phyloP scores from a whole-genome alignment of 2,113 vertebrate genomes.

The Pygoscelis adeliae region DNA sequence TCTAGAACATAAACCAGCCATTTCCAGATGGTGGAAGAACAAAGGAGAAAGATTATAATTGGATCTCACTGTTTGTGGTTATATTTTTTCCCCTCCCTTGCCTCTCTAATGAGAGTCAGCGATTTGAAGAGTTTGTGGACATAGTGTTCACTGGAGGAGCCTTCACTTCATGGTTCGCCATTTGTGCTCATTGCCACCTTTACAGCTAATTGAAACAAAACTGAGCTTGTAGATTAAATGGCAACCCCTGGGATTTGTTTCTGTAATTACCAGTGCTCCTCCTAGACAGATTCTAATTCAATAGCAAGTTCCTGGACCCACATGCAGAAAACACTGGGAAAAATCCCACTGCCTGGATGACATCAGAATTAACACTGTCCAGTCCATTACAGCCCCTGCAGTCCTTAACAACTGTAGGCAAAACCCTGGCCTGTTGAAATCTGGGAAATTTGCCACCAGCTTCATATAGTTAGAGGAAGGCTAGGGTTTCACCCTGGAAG shows the following conservation, averaged over 20 bases:
- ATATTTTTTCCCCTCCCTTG: slow-evolving; percentile 22
- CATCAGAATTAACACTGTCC: slow-evolving; percentile 52
- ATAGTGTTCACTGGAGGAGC: slow-evolving; percentile 10
- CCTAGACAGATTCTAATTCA: slow-evolving; percentile 49
- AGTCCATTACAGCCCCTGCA: neutral
- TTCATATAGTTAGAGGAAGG: neutral
- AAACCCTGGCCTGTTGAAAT: neutral
- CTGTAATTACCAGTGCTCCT: slow-evolving; percentile 41
- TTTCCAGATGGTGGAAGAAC: slow-evolving; percentile 14
- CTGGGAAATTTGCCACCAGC: slow-evolving; percentile 38
- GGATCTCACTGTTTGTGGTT: slow-evolving; percentile 35
- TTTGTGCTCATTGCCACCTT: slow-evolving; percentile 51
- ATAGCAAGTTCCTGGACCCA: slow-evolving; percentile 24
- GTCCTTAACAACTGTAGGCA: neutral
- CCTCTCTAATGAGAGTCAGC: neutral
- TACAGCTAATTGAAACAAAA: slow-evolving; percentile 65
- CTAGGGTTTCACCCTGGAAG: slow-evolving; percentile 47
- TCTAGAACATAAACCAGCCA: neutral
- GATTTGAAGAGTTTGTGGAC: slow-evolving; percentile 25
- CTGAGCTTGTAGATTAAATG: slow-evolving; percentile 56
- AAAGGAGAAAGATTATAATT: slow-evolving; percentile 32
- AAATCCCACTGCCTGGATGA: slow-evolving; percentile 26
- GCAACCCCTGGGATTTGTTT: slow-evolving; percentile 52
- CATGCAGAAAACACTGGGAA: slow-evolving; percentile 24
- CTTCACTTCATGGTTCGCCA: slow-evolving; percentile 49